Evolutionary conservation across 2,113 vertebrate species (phyloP).

Genomic region (Desmodus rotundus): DNA sequence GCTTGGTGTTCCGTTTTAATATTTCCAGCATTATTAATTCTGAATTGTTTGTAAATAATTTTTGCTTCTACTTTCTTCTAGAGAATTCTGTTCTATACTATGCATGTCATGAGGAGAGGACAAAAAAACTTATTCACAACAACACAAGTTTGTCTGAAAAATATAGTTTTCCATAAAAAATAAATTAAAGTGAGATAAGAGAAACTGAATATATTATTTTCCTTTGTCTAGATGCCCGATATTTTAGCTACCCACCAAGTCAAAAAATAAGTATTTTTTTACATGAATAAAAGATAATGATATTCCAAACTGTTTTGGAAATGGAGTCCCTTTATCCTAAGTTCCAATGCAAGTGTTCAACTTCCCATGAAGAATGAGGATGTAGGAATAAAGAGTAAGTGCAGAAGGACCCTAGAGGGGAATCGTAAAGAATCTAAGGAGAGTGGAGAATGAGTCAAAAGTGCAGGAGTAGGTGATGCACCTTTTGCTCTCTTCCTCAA

Average conservation of each 20-base stretch:
- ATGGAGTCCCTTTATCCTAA: not conserved
- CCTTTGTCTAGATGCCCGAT: not conserved
- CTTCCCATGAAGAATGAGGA: not conserved
- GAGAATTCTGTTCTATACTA: not conserved
- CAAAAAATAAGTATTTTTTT: not conserved
- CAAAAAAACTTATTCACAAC: not conserved
- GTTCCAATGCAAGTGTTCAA: not conserved
- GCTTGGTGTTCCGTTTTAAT: not conserved
- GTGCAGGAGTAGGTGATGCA: not conserved
- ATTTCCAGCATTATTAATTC: not conserved
- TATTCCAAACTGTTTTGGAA: not conserved
- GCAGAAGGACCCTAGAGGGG: not conserved
- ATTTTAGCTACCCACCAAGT: not conserved
- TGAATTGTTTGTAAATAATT: not conserved
- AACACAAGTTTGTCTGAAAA: not conserved
- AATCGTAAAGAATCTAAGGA: not conserved
- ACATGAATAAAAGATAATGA: not conserved
- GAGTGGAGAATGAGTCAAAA: not conserved
- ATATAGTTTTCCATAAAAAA: not conserved
- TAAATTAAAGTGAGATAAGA: not conserved
- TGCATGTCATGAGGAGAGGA: not conserved
- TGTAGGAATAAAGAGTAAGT: not conserved
- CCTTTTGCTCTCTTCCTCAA: not conserved
- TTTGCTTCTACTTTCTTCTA: slow-evolving; percentile 19
- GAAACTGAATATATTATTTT: not conserved